These are phyloP conservation scores for Petrocephalus microphthalmus DNA, from an alignment of 2,113 vertebrate species.

Conservation along the genomic window DNA sequence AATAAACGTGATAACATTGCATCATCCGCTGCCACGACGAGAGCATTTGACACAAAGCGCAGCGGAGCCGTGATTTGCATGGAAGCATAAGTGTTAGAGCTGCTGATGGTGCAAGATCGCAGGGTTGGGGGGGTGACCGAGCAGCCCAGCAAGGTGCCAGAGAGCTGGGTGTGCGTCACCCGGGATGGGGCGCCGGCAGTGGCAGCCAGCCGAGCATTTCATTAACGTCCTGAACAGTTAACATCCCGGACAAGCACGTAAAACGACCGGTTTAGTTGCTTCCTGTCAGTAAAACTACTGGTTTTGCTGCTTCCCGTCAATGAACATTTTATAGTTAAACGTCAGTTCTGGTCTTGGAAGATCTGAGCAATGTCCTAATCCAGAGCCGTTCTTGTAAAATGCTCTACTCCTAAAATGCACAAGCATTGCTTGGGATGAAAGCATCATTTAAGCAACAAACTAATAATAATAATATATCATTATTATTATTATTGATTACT, in stretches of 20 bases:
- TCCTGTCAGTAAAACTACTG: neutral
- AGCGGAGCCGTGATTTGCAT: neutral
- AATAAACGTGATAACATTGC: neutral
- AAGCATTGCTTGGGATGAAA: neutral
- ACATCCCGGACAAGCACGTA: neutral
- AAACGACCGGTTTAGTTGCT: neutral
- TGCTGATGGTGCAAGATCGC: neutral
- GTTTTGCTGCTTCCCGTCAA: neutral
- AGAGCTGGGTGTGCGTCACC: neutral
- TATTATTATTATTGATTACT: too few species aligned
- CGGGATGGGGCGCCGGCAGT: neutral
- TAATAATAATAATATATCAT: neutral
- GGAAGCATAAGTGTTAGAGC: neutral
- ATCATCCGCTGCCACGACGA: neutral
- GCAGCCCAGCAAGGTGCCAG: neutral
- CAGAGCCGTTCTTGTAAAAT: neutral
- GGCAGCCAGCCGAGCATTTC: neutral
- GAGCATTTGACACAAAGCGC: neutral
- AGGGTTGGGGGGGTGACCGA: neutral
- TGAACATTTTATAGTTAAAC: neutral
- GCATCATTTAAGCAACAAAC: neutral
- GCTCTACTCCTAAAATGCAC: neutral
- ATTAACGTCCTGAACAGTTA: neutral
- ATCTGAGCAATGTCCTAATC: neutral
- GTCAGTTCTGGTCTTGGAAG: neutral